Evolutionary conservation across 2,888 invertebrate genomes (phyloP), one percentile per base, ranked within the genome.

Genomic region (Liodrosophila aerea): DNA sequence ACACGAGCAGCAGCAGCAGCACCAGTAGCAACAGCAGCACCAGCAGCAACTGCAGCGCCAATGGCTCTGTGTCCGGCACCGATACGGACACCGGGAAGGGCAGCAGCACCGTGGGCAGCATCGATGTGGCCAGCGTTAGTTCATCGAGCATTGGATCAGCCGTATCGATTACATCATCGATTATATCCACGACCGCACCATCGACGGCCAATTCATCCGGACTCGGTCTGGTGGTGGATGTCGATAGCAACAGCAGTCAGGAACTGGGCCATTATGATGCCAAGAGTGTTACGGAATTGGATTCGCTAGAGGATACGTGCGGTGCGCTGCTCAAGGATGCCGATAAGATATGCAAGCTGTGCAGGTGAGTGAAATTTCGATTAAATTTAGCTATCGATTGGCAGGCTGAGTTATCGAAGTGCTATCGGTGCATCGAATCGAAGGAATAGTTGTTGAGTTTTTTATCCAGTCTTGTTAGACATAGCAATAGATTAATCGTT

Each of bases 271-370:
- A 70, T 44, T 89, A 87, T 44, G 89, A 89, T 44, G 73, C 73
- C 30, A 88, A 87, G 31, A 87, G 87, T 16, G 84, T 80, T 30
- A 84, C 70, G 31, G 87, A 89, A 60, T 80, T 88, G 61, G 89
- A 89, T 68, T 88, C 88, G 13, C 81, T 91, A 61, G 91, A 91
- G 69, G 90, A 90, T 73, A 76, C 88, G 34, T 87, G 89, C 40
- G 72, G 71, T 51, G 85, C 88, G 18, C 61, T 65, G 70, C 52
- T 75, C 7, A 81, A 81, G 45, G 91, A 89, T 74, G 88, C 85
- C 47, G 89, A 93, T 75, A 92, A 92, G 89, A 92, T 92, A 87
- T 93, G 93, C 90, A 92, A 92, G 88, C 91, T 93, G 82, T 93
- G 93, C 93, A 92, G 92, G 93, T 93, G 85, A 92, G 92, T 91